Base-by-base conservation (phyloP, 2,797 vertebrate genomes). In the Hozukius guyotensis region DNA sequence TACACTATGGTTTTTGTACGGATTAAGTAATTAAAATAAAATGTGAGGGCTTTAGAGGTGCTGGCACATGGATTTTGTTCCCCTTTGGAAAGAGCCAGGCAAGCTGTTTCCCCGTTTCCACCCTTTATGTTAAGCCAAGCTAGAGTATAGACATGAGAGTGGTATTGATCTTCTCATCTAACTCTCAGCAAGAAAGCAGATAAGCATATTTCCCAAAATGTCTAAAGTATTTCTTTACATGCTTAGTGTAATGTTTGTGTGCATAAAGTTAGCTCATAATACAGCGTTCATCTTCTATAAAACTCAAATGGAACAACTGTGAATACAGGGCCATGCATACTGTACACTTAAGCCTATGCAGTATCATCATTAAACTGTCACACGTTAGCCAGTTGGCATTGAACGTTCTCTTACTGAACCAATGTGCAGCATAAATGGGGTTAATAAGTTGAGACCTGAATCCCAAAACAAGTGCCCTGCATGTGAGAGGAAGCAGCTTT, bases 401-500 rank as follows among this genome's bases (percentile, higher is more conserved):
- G n/a, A 27, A 65, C 11, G 56, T n/a, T 2, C 16, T 73, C 24
- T 32, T 13, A 1, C 9, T 60, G 8, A 61, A 0, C 8, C 5
- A 46, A 5, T 34, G 34, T 59, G 27, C 64, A 77, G 77, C 74
- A 75, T 1, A 34, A 20, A 63, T 8, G 2, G 80, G 76, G 84
- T 78, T 88, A 86, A 81, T 32, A 38, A 32, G 25, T 29, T 20
- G 6, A 36, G 77, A 60, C 34, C n/a, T 52, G 60, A 64, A 59
- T 88, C 72, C 73, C 62, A 77, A 81, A 86, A 42, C 25, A 68
- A 69, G 46, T 8, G 3, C 2, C 31, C 25, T 74, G 46, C 71
- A 56, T 4, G 75, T 61, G 70, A 87, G 65, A 83, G 89, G 88
- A 94, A 94, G 71, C 66, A 67, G 77, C 72, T 80, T 80, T 66